Base-by-base conservation (phyloP, 2,113 vertebrate species). In the Cheirogaleus medius region DNA sequence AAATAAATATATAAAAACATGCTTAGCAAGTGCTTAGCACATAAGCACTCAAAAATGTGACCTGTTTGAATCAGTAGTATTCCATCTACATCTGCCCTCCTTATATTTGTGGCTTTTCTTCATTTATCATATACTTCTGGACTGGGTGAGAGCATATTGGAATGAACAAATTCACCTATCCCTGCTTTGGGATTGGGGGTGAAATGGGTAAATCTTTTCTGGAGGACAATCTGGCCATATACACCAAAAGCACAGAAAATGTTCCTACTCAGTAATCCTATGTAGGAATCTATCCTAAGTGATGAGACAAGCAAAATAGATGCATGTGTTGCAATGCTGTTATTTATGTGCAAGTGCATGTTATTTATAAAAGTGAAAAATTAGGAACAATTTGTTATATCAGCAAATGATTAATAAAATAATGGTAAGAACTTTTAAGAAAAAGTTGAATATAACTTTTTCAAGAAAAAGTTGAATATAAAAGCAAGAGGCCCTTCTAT, bases 381-480 rank as follows among this genome's bases (percentile, higher is more conserved):
- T 39, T 6, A 5, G 12, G 83, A 66, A 74, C 12, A 86, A 27
- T 34, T n/a, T 39, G 64, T 42, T 52, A 74, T 2, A 78, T 78
- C 63, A 64, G 37, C 12, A 92, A 85, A 80, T 17, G 10, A 9
- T 89, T 60, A 74, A 82, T 44, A 54, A 87, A 90, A 64, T 39
- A 69, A 77, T 6, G 0, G 8, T 13, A 11, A 82, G 80, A 95
- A 44, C n/a, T 87, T 90, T 56, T 2, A 94, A 49, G 37, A 86
- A 83, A 73, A 94, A 12, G 58, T 14, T 90, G 25, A 87, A 9
- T 37, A 86, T 49, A 93, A 95, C n/a, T n/a, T n/a, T 87, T 90
- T 56, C 1, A 94, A 49, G 37, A 86, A 83, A 73, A 94, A 12
- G 58, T 14, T 90, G 25, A 87, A 9, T 37, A 86, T 49, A 93